Base-by-base conservation (phyloP, 2,888 invertebrate genomes). In the Teinopalpus imperialis region DNA sequence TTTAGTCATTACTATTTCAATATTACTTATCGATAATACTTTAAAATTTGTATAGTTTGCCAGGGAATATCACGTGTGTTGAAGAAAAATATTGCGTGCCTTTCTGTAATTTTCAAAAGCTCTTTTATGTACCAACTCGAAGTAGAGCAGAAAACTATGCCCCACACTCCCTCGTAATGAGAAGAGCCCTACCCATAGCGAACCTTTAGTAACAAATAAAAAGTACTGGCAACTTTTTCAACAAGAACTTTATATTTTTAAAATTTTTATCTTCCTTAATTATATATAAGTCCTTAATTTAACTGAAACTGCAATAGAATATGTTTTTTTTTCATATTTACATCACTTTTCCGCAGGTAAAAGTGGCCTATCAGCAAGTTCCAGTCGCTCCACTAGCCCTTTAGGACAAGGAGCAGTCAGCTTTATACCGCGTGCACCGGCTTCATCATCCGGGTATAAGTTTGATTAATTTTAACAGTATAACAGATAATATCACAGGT, bases 381-480 rank as follows among this genome's bases (percentile, higher is more conserved):
- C 91, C 68, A 91, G 92, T 74, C 77, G 93, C 60, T 89, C 89
- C 20, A 89, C 91, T 60, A 90, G 91, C 75, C 87, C 89, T 57
- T 77, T 87, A 57, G 85, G 88, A 49, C 88, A 88, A 57, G 83
- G 86, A 34, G 74, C 74, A 16, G 73, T 86, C 52, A 88, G 89
- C 54, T 86, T 88, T 49, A 87, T 88, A 69, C 89, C 89, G 23
- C 72, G 89, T 47, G 87, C 85, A 24, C 89, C 87, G n/a, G 87
- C 90, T 30, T 90, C 90, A 50, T 91, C 92, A 61, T 92, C 93
- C 31, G 88, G 88, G 88, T 88, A 73, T 61, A 69, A 51, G 36
- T 36, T 40, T 24, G 7, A 9, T 36, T 36, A 40, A n/a, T 21
- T 21, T 23, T 27, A 23, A 21, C 3, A 12, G 2, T 13, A 36